Percentiles rank a stretch among this genome's conserved stretches.
phyloP scores from a whole-genome alignment of 2,797 vertebrate species.

The Argyrosomus regius region DNA sequence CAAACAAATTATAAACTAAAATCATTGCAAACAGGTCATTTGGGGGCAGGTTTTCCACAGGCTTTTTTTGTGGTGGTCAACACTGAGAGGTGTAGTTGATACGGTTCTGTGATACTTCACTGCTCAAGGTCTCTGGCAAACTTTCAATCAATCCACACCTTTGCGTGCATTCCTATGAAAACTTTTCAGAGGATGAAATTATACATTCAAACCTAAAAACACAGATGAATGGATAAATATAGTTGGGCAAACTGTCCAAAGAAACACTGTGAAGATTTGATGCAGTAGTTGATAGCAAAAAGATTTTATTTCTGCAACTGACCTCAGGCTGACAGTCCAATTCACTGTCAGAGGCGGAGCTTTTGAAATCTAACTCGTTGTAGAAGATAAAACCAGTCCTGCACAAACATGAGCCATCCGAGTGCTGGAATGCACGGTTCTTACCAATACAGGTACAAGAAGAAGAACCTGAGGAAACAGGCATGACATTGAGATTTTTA shows the following conservation, averaged over 20 bases:
- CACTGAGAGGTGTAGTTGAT: background rate
- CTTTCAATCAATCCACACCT: background rate
- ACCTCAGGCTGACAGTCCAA: slow-evolving; percentile 94
- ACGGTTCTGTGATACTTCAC: background rate
- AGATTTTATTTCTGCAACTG: slow-evolving; percentile 26
- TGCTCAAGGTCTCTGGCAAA: background rate
- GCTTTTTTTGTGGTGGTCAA: background rate
- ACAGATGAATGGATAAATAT: background rate
- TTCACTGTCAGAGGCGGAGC: slow-evolving; percentile 83
- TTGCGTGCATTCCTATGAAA: background rate
- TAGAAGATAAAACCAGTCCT: slow-evolving; percentile 91
- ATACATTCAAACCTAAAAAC: background rate
- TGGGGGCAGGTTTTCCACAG: background rate
- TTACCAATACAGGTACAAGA: slow-evolving; percentile 90
- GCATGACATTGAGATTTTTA: background rate
- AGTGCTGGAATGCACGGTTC: slow-evolving; percentile 93
- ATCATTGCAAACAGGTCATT: background rate
- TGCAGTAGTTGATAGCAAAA: background rate
- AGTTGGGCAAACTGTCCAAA: background rate
- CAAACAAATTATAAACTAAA: background rate
- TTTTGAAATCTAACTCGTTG: slow-evolving; percentile 87
- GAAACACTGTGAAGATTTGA: background rate
- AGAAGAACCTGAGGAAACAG: slow-evolving; percentile 84
- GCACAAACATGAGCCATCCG: slow-evolving; percentile 93
- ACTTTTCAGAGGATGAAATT: background rate